A percentile compares a stretch with the other conserved stretches of the same genome.
Evolutionary conservation across 2,797 vertebrate genomes (phyloP).

Genomic region (Lagorchestes hirsutus): DNA sequence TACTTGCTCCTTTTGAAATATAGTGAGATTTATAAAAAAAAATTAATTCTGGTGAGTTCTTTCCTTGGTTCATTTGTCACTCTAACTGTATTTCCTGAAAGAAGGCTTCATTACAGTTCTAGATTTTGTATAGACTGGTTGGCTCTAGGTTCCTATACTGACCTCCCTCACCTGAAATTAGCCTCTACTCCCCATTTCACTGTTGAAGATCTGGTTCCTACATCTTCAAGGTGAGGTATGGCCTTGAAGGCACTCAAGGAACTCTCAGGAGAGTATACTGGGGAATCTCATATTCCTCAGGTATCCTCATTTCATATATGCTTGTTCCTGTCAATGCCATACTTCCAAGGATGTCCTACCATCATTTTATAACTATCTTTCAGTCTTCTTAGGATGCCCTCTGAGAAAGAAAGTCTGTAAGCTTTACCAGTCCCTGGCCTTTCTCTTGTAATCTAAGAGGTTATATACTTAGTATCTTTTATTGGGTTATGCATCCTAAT

Average conservation of each 20-base stretch:
- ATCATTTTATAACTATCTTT: not conserved
- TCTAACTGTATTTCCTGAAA: not conserved
- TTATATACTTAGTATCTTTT: not conserved
- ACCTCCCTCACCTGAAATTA: not conserved
- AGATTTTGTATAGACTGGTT: not conserved
- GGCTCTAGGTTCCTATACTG: not conserved
- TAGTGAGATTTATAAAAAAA: not conserved
- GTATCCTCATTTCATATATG: no score
- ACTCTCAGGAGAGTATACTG: not conserved
- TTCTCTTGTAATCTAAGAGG: not conserved
- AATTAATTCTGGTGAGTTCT: not conserved
- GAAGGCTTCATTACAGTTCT: not conserved
- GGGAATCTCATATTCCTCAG: not conserved
- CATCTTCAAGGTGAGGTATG: not conserved
- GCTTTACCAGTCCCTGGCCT: not conserved
- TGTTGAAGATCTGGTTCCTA: not conserved
- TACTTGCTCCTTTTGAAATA: not conserved
- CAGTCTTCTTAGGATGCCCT: not conserved
- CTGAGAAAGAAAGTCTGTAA: not conserved
- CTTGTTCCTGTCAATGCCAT: no score
- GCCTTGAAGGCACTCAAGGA: no score
- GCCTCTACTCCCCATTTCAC: not conserved
- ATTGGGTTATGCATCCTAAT: not conserved
- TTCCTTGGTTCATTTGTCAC: not conserved
- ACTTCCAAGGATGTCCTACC: not conserved